phyloP scores from a whole-genome alignment of 2,888 invertebrate genomes.

The Temnothorax rugatulus region DNA sequence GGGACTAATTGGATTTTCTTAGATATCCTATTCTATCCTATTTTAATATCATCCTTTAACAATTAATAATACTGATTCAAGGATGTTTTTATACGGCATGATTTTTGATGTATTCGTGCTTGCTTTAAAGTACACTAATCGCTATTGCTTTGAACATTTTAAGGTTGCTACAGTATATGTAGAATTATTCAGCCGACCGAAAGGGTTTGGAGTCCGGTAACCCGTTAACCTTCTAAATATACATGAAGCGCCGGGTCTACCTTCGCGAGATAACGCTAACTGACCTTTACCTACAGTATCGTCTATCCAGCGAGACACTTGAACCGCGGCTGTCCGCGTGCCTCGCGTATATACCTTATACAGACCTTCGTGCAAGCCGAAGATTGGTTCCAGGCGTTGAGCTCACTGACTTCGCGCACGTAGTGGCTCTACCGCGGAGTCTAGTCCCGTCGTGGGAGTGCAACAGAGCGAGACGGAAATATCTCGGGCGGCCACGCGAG shows the following conservation, averaged over 20 bases:
- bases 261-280: slow-evolving; percentile 47
- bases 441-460: slow-evolving; percentile 59
- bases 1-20: not conserved
- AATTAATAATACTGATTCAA: not conserved
- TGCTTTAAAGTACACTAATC: not conserved
- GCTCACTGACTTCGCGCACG: slow-evolving; percentile 64
- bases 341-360: slow-evolving; percentile 28
- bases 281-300: slow-evolving; percentile 66
- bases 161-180: not conserved
- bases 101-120: not conserved
- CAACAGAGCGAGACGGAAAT: slow-evolving; percentile 56
- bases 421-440: slow-evolving; percentile 49
- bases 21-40: not conserved
- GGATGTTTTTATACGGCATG: not conserved
- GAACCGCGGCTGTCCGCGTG: slow-evolving; percentile 32
- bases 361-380: slow-evolving; percentile 47
- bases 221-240: slow-evolving; percentile 46
- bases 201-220: slow-evolving; percentile 15
- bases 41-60: slow-evolving; percentile 5
- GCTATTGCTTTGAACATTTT: not conserved
- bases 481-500: slow-evolving; percentile 30
- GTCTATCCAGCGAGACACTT: slow-evolving; percentile 58
- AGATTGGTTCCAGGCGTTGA: slow-evolving; percentile 72
- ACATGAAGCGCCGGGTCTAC: not conserved
- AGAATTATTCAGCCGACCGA: not conserved